Evolutionary conservation across 2,113 vertebrate species (phyloP).

Genomic region (Bothrops jararaca): DNA sequence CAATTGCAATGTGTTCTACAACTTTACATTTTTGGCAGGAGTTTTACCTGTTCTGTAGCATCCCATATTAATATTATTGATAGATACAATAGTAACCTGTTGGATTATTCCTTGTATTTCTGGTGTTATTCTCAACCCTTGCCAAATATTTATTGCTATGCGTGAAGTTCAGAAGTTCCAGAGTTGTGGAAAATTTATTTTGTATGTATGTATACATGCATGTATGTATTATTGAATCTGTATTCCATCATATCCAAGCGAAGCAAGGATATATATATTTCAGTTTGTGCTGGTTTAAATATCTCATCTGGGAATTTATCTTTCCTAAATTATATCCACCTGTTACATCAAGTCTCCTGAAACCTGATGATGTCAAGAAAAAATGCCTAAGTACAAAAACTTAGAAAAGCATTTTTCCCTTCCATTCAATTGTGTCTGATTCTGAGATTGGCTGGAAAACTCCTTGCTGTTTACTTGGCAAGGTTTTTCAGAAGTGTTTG

Average conservation of each 20-base stretch:
- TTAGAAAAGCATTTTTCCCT: background rate
- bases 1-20: background rate
- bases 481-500: background rate
- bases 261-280: background rate
- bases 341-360: background rate
- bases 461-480: background rate
- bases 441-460: background rate
- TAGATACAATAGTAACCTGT: background rate
- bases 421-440: background rate
- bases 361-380: background rate
- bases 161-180: background rate
- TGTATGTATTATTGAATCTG: background rate
- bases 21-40: background rate
- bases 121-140: background rate
- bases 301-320: background rate
- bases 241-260: background rate
- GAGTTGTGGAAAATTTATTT: background rate
- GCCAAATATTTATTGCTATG: background rate
- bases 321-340: background rate
- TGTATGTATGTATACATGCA: background rate
- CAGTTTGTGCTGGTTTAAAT: constrained; percentile 1
- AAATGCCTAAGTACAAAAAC: constrained; percentile 25
- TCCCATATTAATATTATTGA: background rate
- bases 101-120: background rate
- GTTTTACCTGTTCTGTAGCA: background rate